Evolutionary conservation across 2,113 vertebrate genomes (phyloP).

Genomic region (Himantopus leucocephalus): DNA sequence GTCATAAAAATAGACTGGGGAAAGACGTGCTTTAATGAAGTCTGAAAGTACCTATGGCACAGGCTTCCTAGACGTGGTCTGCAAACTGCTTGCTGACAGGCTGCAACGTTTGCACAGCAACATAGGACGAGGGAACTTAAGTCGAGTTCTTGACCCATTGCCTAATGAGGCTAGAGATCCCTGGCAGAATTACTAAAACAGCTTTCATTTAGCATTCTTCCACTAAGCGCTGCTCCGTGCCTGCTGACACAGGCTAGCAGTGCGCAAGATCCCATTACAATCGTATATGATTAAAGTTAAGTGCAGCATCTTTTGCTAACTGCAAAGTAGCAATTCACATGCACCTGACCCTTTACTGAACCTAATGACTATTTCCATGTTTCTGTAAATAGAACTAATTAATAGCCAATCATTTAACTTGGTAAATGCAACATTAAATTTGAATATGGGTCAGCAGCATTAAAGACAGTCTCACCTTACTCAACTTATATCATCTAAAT

Average conservation of each 20-base stretch:
- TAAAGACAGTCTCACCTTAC: constrained; percentile 9
- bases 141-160: not conserved
- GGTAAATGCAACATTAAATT: constrained; percentile 41
- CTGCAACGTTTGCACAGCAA: not conserved
- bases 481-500: constrained; percentile 66
- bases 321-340: not conserved
- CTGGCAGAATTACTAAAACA: not conserved
- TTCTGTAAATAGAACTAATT: constrained; percentile 58
- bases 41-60: not conserved
- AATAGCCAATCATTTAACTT: constrained; percentile 36
- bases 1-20: not conserved
- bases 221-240: not conserved
- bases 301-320: not conserved
- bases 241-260: constrained; percentile 1
- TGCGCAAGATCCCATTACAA: not conserved
- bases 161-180: constrained; percentile 15
- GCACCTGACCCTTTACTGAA: not conserved
- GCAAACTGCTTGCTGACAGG: not conserved
- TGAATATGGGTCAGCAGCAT: constrained; percentile 60
- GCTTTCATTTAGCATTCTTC: constrained; percentile 52
- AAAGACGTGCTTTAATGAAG: not conserved
- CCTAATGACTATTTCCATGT: not conserved
- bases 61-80: not conserved
- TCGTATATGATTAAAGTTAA: not conserved
- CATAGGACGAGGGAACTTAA: not conserved